Conservation (phyloP, 1,140 invertebrate genomes). For the Drosophila miranda region DNA sequence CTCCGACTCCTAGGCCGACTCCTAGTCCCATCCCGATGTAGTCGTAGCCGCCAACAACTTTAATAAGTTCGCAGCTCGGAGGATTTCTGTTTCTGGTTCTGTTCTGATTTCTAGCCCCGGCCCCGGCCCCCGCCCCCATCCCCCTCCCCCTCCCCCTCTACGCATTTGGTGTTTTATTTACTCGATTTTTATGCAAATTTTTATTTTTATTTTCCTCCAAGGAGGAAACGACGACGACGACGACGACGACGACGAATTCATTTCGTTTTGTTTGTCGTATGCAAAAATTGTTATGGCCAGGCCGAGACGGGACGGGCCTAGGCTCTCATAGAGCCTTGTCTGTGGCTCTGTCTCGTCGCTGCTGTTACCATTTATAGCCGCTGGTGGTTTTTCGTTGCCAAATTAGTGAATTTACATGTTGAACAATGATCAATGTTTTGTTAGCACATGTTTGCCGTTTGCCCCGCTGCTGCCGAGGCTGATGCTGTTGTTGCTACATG, state of each 20-base stretch:
- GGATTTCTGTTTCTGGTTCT: slow-evolving; percentile 38
- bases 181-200: slow-evolving; percentile 79
- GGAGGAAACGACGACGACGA: slow-evolving; percentile 10
- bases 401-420: slow-evolving; percentile 81
- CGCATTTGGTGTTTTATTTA: slow-evolving; percentile 71
- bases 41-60: slow-evolving; percentile 34
- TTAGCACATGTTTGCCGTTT: slow-evolving; percentile 79
- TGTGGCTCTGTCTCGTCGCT: slow-evolving; percentile 23
- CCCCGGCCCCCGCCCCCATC: neutral
- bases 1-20: slow-evolving; percentile 16
- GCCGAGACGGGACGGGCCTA: slow-evolving; percentile 40
- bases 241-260: slow-evolving; percentile 62
- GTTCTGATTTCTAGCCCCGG: slow-evolving; percentile 60
- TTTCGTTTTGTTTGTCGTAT: slow-evolving; percentile 67
- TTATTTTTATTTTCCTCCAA: slow-evolving; percentile 57
- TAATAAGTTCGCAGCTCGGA: slow-evolving; percentile 76
- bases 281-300: slow-evolving; percentile 76
- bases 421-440: slow-evolving; percentile 81
- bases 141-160: slow-evolving; percentile 2
- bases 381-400: slow-evolving; percentile 69
- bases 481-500: slow-evolving; percentile 17
- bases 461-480: slow-evolving; percentile 34
- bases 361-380: slow-evolving; percentile 78
- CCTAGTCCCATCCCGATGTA: neutral
- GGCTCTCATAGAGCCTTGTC: slow-evolving; percentile 34